Percentiles rank a stretch among this genome's conserved stretches.
Evolutionary conservation across 2,113 vertebrate species (phyloP).

Genomic region (Proteles cristata): DNA sequence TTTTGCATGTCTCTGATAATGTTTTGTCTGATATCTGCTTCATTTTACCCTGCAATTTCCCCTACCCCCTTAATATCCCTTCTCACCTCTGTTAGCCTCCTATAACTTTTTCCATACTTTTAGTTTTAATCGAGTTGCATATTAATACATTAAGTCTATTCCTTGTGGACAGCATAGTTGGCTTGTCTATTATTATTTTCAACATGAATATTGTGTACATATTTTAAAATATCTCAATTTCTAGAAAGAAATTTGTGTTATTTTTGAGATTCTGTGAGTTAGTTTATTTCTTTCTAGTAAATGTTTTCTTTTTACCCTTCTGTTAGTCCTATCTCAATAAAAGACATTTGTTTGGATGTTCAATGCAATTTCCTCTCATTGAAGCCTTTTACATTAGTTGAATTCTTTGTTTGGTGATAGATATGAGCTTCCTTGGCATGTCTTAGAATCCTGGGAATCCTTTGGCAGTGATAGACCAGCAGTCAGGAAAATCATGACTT

Average conservation of each 20-base stretch:
- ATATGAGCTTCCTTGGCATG: background rate
- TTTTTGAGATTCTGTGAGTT: background rate
- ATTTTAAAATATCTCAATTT: background rate
- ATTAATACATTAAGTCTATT: background rate
- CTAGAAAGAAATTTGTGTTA: background rate
- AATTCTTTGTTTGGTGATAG: background rate
- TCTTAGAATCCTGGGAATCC: background rate
- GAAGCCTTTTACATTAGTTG: background rate
- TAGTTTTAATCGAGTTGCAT: background rate
- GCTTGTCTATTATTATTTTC: background rate
- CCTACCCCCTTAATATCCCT: background rate
- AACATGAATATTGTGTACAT: background rate
- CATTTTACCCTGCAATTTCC: background rate
- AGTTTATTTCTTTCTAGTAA: background rate
- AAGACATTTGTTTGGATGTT: background rate
- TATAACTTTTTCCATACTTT: background rate
- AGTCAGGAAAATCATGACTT: background rate
- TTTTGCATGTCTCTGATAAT: background rate
- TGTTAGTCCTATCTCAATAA: background rate
- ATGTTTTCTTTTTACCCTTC: background rate
- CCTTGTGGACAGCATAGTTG: background rate
- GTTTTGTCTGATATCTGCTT: background rate
- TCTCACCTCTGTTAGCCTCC: background rate
- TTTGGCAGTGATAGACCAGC: background rate
- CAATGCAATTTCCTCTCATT: background rate